Evolutionary conservation across 2,113 vertebrate genomes (phyloP).

Genomic region (Heptranchias perlo): DNA sequence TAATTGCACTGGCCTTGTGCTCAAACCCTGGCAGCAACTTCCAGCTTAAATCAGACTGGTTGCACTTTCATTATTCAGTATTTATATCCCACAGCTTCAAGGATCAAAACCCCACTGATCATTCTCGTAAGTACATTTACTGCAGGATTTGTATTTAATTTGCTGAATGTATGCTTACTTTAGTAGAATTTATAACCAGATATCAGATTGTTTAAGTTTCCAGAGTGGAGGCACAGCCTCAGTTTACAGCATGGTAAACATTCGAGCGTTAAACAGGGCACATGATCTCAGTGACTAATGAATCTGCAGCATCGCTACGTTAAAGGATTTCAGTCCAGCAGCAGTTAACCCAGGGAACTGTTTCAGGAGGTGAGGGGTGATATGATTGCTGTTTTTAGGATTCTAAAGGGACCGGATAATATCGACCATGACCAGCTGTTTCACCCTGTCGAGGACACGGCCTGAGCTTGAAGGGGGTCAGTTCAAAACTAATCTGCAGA

Average conservation of each 20-base stretch:
- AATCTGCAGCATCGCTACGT: neutral
- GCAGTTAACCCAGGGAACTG: neutral
- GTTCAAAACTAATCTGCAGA: neutral
- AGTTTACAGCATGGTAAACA: neutral
- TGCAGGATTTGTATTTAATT: slow-evolving; percentile 3
- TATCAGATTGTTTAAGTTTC: neutral
- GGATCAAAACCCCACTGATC: neutral
- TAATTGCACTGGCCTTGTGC: neutral
- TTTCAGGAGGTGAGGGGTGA: neutral
- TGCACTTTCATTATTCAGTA: neutral
- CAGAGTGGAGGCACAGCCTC: neutral
- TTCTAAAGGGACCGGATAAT: neutral
- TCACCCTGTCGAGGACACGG: neutral
- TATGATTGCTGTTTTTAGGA: neutral
- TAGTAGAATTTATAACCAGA: neutral
- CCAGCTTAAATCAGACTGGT: neutral
- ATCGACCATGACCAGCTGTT: neutral
- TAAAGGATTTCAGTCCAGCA: neutral
- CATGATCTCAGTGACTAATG: neutral
- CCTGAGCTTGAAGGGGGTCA: neutral
- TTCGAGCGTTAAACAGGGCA: neutral
- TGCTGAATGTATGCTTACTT: neutral
- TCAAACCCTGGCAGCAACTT: neutral
- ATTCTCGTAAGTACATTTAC: neutral
- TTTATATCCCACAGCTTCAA: neutral